Evolutionary conservation across 2,888 invertebrate genomes (phyloP).

Genomic region (Hemistola chrysoprasaria): DNA sequence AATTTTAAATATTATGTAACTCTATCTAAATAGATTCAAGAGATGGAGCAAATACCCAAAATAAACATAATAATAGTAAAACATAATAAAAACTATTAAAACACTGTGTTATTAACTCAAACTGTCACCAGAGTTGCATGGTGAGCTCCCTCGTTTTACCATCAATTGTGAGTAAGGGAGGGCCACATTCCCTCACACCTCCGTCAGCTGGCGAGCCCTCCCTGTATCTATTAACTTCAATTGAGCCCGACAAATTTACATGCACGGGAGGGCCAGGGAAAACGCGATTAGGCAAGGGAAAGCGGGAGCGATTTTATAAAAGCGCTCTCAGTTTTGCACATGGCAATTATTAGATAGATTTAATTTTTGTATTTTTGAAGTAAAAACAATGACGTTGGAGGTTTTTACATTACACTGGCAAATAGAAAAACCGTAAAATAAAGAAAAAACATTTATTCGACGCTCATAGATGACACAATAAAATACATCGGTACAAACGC

Average conservation of each 20-base stretch:
- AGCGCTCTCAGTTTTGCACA: too few species aligned
- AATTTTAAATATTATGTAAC: too few species aligned
- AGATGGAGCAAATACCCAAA: too few species aligned
- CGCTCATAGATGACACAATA: too few species aligned
- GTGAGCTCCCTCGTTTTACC: constrained; percentile 45
- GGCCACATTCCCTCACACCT: constrained; percentile 80
- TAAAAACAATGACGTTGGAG: too few species aligned
- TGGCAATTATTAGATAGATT: too few species aligned
- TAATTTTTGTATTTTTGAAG: too few species aligned
- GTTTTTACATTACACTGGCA: too few species aligned
- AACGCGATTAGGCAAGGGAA: constrained; percentile 28
- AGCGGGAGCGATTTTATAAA: not conserved
- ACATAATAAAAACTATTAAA: constrained; percentile 8
- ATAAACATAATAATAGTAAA: not conserved
- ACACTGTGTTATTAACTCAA: constrained; percentile 23
- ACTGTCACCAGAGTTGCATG: constrained; percentile 36
- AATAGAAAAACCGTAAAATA: too few species aligned
- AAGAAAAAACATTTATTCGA: too few species aligned
- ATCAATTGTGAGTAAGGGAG: constrained; percentile 66
- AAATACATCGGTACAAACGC: too few species aligned
- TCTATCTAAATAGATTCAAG: too few species aligned
- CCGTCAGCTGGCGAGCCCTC: constrained; percentile 77
- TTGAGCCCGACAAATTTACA: constrained; percentile 81
- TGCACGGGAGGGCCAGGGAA: constrained; percentile 52
- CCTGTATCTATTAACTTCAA: constrained; percentile 81